A percentile compares a stretch with the other conserved stretches of the same genome.
Conservation (phyloP, 2,113 vertebrate species). For the Eolophus roseicapilla region DNA sequence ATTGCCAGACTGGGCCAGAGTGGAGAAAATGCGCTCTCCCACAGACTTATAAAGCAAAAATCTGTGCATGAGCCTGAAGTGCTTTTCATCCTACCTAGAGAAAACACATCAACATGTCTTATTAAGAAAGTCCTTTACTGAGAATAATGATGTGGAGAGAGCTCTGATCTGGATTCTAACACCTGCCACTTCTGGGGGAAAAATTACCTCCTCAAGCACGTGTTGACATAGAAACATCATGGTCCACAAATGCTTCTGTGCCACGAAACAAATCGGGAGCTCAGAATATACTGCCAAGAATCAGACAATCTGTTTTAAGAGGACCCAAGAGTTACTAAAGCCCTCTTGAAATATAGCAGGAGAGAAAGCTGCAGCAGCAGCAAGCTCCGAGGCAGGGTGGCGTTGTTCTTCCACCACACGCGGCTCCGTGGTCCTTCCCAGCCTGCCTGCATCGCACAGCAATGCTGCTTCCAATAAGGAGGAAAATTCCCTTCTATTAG, state of each 20-base stretch:
- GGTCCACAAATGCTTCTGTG: conserved; percentile 39
- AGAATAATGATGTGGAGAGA: conserved; percentile 48
- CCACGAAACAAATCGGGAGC: conserved; percentile 45
- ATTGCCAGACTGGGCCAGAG: conserved; percentile 59
- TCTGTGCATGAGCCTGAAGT: conserved; percentile 11
- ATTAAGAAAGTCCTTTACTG: conserved; percentile 32
- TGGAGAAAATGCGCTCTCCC: conserved; percentile 50
- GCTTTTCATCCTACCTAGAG: conserved; percentile 46
- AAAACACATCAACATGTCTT: conserved; percentile 55
- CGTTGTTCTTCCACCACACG: neutral
- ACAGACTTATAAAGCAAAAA: conserved; percentile 51
- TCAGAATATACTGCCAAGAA: conserved; percentile 49
- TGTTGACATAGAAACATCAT: conserved; percentile 66
- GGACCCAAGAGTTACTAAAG: conserved; percentile 40
- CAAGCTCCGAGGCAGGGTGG: neutral
- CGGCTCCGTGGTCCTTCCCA: neutral
- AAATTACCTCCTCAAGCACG: conserved; percentile 4
- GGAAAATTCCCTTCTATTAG: neutral
- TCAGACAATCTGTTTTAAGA: conserved; percentile 54
- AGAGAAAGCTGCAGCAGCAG: conserved; percentile 6
- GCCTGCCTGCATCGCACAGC: neutral
- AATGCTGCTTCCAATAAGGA: neutral
- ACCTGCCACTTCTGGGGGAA: conserved; percentile 35
- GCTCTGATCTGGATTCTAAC: conserved; percentile 47
- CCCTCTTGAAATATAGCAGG: conserved; percentile 40